Base-by-base conservation (phyloP, 2,113 vertebrate species). In the Nymphicus hollandicus region DNA sequence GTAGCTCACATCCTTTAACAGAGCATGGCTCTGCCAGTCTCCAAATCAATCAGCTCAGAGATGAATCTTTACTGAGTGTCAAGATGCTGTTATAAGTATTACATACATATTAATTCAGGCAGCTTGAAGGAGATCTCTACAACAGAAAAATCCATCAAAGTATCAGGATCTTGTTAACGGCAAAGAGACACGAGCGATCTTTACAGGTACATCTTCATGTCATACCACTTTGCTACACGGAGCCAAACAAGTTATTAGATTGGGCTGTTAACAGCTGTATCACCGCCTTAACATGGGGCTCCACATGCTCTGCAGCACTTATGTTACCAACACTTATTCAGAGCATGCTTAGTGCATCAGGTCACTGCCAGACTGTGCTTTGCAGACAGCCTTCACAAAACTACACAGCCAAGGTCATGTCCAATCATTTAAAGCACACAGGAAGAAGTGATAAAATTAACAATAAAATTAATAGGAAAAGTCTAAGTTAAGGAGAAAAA, bases 111-210 rank as follows among this genome's bases (percentile, higher is more conserved):
- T 76, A 95, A 93, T 89, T 63, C 58, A 56, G 11, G 44, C 66
- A 82, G 81, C 44, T 76, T 78, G 43, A 81, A 86, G 46, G 61
- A 86, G 53, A 79, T 63, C 66, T 81, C 73, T 20, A 53, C 25
- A 88, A 80, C 22, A 91, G 72, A 89, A 86, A 96, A 88, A 96
- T 84, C 91, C 92, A 94, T 94, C 82, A 55, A 58, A 85, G 55
- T 25, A 96, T 84, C 33, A 81, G 31, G 44, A 86, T 66, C 96
- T 84, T 0, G 1, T 84, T 72, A 79, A 44, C 43, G 73, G 58
- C 89, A 81, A 53, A 89, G 22, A 49, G 41, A 85, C 29, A 72
- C 35, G n/a, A 91, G 95, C 92, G 93, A 87, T 95, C 65, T 91
- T 64, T n/a, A 72, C 9, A 81, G 61, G 70, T 65, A 66, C 77